Base-by-base conservation (phyloP, 2,797 vertebrate genomes). In the Epinephelus coioides region DNA sequence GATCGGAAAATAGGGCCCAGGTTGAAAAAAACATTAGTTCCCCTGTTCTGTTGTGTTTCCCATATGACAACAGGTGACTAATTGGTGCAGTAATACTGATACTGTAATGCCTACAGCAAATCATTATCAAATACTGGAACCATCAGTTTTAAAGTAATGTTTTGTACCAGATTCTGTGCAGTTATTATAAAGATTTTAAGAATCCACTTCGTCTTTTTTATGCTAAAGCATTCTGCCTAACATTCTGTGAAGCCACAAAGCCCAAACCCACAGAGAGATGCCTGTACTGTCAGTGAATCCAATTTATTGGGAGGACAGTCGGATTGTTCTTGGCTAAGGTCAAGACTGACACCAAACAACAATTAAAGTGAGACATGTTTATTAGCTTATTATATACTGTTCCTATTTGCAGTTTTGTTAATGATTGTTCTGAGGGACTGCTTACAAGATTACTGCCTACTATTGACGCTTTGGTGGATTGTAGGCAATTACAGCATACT, bases 391-490 rank as follows among this genome's bases (percentile, higher is more conserved):
- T 59, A 51, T 70, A 62, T 55, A 73, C n/a, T 69, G 79, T 46
- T 67, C 34, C 56, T 69, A 62, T 76, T 84, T 68, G 65, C 38
- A 46, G 34, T 61, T 71, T 59, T 54, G 51, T n/a, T 81, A 68
- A 85, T 65, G 68, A 73, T 68, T 78, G 53, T 61, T 67, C 51
- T 19, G 17, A 60, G 46, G 63, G 27, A 72, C n/a, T 30, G 40
- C 43, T 49, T 34, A 27, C 6, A 17, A 77, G 34, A 82, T 76
- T 25, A 73, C 23, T 69, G n/a, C 57, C 64, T 43, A 49, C 47
- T 18, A 61, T 59, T 27, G 23, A 68, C 43, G 25, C 57, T 73
- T 76, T 73, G 9, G 63, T 63, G 47, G 61, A 60, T 57, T 64
- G 53, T 40, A 70, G 51, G 59, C 68, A 75, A 78, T 76, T 72